phyloP scores from a whole-genome alignment of 2,113 vertebrate species.

The Echinops telfairi region DNA sequence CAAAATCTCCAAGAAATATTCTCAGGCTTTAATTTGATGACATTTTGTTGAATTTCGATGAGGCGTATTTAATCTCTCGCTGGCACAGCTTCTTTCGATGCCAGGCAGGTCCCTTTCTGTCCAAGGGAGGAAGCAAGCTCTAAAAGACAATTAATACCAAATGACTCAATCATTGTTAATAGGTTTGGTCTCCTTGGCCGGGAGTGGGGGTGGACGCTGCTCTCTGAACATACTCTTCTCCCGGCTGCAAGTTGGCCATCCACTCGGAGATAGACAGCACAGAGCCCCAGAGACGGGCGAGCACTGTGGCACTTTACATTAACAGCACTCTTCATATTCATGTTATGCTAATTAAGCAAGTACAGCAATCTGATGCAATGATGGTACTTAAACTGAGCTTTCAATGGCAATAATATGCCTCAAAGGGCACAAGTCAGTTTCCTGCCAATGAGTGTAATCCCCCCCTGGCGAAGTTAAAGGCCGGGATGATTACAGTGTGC shows the following conservation, averaged over 20 bases:
- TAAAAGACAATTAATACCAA: slow-evolving; percentile 75
- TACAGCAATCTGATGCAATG: slow-evolving; percentile 60
- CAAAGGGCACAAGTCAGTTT: slow-evolving; percentile 61
- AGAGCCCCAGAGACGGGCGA: neutral
- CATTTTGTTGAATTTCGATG: slow-evolving; percentile 52
- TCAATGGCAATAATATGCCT: slow-evolving; percentile 66
- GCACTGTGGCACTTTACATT: slow-evolving; percentile 53
- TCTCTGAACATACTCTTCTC: slow-evolving; percentile 57
- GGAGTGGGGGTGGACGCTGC: slow-evolving; percentile 52
- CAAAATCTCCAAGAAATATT: slow-evolving; percentile 34
- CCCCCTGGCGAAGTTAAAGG: slow-evolving; percentile 67
- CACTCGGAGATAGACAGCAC: neutral
- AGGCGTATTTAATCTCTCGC: slow-evolving; percentile 2
- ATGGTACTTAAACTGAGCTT: slow-evolving; percentile 71
- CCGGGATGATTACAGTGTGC: slow-evolving; percentile 37
- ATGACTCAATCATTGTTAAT: slow-evolving; percentile 64
- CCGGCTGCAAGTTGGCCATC: slow-evolving; percentile 7
- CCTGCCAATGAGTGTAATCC: slow-evolving; percentile 60
- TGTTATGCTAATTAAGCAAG: slow-evolving; percentile 76
- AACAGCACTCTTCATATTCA: slow-evolving; percentile 72
- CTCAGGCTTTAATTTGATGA: slow-evolving; percentile 15
- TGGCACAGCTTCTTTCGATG: slow-evolving; percentile 24
- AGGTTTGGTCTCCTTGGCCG: slow-evolving; percentile 59
- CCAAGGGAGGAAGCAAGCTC: slow-evolving; percentile 52
- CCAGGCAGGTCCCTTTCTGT: slow-evolving; percentile 52